Percentiles rank a stretch among this genome's conserved stretches.
These are phyloP conservation scores for Julus scanicus DNA, from an alignment of 2,888 invertebrate species.

Conservation along the genomic window DNA sequence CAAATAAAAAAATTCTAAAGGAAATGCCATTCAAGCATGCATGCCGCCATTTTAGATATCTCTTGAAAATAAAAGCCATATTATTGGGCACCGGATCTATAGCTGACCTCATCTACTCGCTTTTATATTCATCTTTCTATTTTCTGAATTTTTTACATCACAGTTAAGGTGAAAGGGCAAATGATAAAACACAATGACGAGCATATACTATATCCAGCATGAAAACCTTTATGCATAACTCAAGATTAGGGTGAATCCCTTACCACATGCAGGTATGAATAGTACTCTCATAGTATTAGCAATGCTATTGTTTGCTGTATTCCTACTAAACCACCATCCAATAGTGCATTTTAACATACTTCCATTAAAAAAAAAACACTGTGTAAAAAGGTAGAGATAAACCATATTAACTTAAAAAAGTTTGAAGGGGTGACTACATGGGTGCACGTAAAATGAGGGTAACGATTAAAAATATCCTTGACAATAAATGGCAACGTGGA, in stretches of 20 bases:
- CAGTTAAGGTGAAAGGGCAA: not conserved
- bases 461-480: not conserved
- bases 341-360: not conserved
- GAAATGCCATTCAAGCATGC: not conserved
- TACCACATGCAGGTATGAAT: not conserved
- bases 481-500: conserved; percentile 13
- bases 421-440: not conserved
- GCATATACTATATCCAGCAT: not conserved
- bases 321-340: not conserved
- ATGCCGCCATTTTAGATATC: not conserved
- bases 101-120: not conserved
- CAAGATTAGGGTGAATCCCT: not conserved
- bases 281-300: not conserved
- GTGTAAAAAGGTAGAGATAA: not conserved
- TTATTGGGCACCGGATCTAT: not conserved
- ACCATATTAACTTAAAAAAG: not conserved
- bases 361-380: not conserved
- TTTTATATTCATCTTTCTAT: not conserved
- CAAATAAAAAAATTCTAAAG: not conserved
- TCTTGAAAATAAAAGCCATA: not conserved
- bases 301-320: not conserved
- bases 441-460: not conserved
- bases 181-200: not conserved
- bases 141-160: not conserved
- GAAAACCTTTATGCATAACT: not conserved